phyloP scores from a whole-genome alignment of 53 echinoderm and acorn worm species.

The Echinarachnius parma region DNA sequence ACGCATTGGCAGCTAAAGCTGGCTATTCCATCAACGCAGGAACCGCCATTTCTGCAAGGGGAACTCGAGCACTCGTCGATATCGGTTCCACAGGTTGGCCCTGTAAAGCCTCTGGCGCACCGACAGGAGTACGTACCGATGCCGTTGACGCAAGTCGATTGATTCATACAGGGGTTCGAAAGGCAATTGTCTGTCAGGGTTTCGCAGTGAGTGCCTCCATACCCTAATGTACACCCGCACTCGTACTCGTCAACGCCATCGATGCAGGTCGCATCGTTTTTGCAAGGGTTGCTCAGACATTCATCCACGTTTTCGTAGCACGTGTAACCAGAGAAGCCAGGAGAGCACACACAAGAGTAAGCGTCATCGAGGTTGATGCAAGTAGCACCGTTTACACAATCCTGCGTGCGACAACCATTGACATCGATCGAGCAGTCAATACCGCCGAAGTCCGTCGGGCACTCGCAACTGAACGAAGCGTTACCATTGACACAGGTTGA shows the following conservation, averaged over 20 bases:
- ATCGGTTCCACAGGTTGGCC: slow-evolving; percentile 54
- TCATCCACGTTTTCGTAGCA: slow-evolving; percentile 22
- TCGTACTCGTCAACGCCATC: slow-evolving; percentile 47
- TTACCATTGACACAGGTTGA: slow-evolving; percentile 7
- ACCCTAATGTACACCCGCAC: slow-evolving; percentile 58
- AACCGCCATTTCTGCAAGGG: slow-evolving; percentile 54
- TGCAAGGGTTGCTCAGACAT: slow-evolving; percentile 55
- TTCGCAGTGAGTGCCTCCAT: slow-evolving; percentile 44
- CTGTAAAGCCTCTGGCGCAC: slow-evolving; percentile 57
- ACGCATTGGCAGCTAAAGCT: slow-evolving; percentile 63
- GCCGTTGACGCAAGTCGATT: slow-evolving; percentile 58
- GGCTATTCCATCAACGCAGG: slow-evolving; percentile 46
- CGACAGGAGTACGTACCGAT: slow-evolving; percentile 65
- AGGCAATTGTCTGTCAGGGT: slow-evolving; percentile 62
- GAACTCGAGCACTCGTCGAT: slow-evolving; percentile 66
- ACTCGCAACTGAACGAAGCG: slow-evolving; percentile 1
- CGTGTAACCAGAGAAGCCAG: slow-evolving; percentile 3
- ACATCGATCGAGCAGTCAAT: slow-evolving; percentile 16
- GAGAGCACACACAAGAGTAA: slow-evolving; percentile 7
- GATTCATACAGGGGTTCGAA: slow-evolving; percentile 39
- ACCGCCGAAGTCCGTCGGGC: neutral
- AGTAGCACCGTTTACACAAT: neutral
- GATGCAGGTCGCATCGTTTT: slow-evolving; percentile 51
- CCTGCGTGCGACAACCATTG: slow-evolving; percentile 18
- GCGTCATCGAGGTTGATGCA: slow-evolving; percentile 9